Conservation (phyloP, 2,113 vertebrate species). For the Micronisus gabar region DNA sequence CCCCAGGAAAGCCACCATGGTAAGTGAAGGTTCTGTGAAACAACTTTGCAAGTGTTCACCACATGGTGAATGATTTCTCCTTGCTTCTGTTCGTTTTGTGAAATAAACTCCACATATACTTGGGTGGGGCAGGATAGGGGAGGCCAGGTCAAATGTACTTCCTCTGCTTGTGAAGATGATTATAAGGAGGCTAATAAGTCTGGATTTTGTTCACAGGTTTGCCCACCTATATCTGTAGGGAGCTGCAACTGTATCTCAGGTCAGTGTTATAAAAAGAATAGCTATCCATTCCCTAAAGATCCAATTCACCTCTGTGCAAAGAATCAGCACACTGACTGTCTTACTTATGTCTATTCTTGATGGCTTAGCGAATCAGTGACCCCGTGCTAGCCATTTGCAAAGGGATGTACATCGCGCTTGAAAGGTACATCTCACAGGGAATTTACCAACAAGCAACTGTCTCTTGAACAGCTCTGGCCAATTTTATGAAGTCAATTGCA, state of each 20-base stretch:
- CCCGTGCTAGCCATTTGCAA: neutral
- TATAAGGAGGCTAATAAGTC: neutral
- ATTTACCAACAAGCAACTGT: neutral
- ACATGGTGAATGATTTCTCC: neutral
- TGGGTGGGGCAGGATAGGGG: neutral
- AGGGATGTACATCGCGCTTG: accelerated
- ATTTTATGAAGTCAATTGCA: neutral
- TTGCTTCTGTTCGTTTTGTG: neutral
- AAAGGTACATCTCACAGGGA: neutral
- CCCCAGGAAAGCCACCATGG: neutral
- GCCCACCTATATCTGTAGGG: neutral
- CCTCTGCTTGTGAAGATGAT: neutral
- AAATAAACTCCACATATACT: neutral
- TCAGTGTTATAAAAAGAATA: neutral
- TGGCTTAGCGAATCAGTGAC: neutral
- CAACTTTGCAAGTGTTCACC: neutral
- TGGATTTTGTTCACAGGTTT: neutral
- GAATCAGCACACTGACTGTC: neutral
- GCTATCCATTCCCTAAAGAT: neutral
- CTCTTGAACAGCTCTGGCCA: neutral
- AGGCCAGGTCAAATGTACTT: neutral
- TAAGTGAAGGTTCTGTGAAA: neutral
- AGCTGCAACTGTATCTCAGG: neutral
- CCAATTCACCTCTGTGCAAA: neutral
- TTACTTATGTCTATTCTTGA: neutral